phyloP scores from a whole-genome alignment of 2,888 invertebrate genomes.

The Unio pictorum region DNA sequence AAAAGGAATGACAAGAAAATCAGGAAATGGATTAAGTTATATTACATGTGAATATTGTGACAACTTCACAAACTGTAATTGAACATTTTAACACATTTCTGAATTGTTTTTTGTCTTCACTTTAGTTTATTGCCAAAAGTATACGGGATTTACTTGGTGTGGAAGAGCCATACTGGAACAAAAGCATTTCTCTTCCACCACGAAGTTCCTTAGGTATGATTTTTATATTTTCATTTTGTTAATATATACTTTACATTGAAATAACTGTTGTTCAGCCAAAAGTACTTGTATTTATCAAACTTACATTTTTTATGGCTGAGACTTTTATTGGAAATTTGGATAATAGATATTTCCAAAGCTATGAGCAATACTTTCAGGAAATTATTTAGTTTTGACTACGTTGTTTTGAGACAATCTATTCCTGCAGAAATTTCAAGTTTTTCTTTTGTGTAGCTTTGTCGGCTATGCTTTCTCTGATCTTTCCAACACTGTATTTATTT shows the following conservation, averaged over 20 bases:
- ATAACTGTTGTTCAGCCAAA: no score
- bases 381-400: neutral
- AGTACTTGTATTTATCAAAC: no score
- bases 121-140: slow-evolving; percentile 62
- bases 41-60: no score
- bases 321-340: no score
- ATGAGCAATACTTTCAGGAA: no score
- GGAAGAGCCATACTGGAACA: slow-evolving; percentile 66
- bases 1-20: no score
- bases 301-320: no score
- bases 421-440: neutral
- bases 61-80: neutral
- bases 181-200: slow-evolving; percentile 66
- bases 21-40: no score
- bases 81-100: neutral
- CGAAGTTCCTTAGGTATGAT: slow-evolving; percentile 60
- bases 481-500: no score
- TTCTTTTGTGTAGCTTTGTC: neutral
- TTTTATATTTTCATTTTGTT: neutral
- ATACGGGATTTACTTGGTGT: slow-evolving; percentile 62
- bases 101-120: slow-evolving; percentile 20
- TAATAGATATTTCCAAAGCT: no score
- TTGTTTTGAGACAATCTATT: neutral
- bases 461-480: no score
- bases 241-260: no score